Conservation (phyloP, 30 jellyfish, hydroid and myxozoan species). For the Turritopsis dohrnii region DNA sequence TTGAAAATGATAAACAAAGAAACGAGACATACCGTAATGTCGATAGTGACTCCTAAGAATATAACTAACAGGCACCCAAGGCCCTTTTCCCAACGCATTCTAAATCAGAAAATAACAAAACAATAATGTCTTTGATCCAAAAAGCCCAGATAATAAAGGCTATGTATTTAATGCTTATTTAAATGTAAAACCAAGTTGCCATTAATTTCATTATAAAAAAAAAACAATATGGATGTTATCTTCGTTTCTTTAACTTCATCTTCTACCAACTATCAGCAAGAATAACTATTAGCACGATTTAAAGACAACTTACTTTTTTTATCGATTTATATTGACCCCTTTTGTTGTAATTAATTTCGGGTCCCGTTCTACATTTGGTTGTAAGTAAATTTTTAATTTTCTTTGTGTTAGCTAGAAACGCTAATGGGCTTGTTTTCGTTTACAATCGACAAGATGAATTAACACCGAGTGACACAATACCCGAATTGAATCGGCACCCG, state of each 20-base stretch:
- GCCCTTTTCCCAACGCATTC: conserved; percentile 43
- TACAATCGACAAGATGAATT: conserved; percentile 17
- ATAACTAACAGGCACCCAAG: conserved; percentile 39
- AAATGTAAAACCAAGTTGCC: not conserved
- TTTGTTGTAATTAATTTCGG: not conserved
- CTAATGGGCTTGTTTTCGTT: conserved; percentile 39
- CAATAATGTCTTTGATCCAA: not conserved
- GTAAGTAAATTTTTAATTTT: not conserved
- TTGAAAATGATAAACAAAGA: not conserved
- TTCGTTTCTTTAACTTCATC: not conserved
- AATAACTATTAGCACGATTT: not conserved
- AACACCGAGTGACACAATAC: conserved; percentile 17
- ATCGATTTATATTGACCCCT: not conserved
- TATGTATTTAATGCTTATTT: not conserved
- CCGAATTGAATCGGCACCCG: conserved; percentile 65
- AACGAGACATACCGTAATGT: conserved; percentile 20
- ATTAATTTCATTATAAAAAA: too few species aligned
- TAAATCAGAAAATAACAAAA: not conserved
- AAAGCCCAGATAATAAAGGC: not conserved
- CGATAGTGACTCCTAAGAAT: conserved; percentile 20
- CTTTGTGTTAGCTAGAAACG: conserved; percentile 21
- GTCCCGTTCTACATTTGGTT: not conserved
- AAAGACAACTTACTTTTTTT: conserved; percentile 9
- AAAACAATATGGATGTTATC: too few species aligned
- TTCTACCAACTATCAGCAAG: too few species aligned